Evolutionary conservation across 2,888 invertebrate species (phyloP).

Genomic region (Homarus gammarus): DNA sequence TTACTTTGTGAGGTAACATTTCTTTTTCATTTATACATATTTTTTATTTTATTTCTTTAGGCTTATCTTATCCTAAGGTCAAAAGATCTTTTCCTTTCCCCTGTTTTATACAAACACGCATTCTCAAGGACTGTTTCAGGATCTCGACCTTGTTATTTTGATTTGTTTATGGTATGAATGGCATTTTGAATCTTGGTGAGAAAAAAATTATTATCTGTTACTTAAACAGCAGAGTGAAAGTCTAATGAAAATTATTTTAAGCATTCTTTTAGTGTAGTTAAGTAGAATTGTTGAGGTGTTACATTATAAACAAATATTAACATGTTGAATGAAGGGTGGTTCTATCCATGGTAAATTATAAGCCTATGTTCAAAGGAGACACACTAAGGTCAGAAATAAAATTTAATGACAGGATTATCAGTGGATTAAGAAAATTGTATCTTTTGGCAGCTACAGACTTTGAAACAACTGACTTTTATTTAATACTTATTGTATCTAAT

Average conservation of each 20-base stretch:
- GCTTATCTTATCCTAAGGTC: neutral
- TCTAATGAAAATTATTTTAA: neutral
- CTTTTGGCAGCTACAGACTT: too few relatives aligned
- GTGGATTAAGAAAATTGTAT: too few relatives aligned
- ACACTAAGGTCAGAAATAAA: conserved; percentile 7
- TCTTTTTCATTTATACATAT: neutral
- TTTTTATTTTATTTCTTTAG: neutral
- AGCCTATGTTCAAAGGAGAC: conserved; percentile 19
- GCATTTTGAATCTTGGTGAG: too few relatives aligned
- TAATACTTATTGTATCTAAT: too few relatives aligned
- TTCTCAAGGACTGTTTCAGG: conserved; percentile 45
- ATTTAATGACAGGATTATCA: neutral
- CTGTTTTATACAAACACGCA: neutral
- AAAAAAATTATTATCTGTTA: too few relatives aligned
- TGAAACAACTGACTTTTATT: too few relatives aligned
- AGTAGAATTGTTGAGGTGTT: neutral
- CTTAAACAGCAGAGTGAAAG: neutral
- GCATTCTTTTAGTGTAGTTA: neutral
- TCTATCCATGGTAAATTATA: neutral
- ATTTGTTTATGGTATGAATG: too few relatives aligned
- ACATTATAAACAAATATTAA: neutral
- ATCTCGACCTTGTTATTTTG: conserved; percentile 23
- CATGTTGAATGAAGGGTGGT: neutral
- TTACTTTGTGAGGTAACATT: neutral
- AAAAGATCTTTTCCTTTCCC: neutral